These are phyloP conservation scores for Fratercula arctica DNA, from an alignment of 2,797 vertebrate species.

Conservation along the genomic window DNA sequence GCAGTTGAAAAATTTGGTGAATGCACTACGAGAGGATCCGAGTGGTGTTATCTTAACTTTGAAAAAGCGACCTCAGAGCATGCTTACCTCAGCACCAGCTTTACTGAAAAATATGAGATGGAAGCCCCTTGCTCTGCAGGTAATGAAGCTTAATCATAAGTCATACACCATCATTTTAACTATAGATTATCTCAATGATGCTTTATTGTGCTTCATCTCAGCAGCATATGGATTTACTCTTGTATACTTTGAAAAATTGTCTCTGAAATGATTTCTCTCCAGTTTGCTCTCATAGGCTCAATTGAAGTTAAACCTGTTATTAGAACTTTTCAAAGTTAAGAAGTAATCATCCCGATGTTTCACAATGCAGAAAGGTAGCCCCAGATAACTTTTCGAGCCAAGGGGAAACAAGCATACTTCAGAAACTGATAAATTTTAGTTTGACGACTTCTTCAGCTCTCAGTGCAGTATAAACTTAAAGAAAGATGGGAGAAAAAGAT, in stretches of 20 bases:
- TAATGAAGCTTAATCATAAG: conserved; percentile 88
- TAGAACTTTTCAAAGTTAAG: conserved; percentile 50
- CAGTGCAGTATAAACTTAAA: neutral
- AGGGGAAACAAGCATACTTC: neutral
- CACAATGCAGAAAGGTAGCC: conserved; percentile 22
- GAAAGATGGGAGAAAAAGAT: neutral
- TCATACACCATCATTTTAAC: conserved; percentile 86
- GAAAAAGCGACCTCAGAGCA: conserved; percentile 90
- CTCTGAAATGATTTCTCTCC: conserved; percentile 77
- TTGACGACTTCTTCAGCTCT: conserved; percentile 13
- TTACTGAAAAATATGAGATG: conserved; percentile 92
- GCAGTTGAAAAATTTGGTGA: conserved; percentile 91
- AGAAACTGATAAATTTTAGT: neutral
- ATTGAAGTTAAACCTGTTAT: conserved; percentile 56
- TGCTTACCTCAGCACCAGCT: conserved; percentile 89
- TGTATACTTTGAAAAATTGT: conserved; percentile 78
- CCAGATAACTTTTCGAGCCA: neutral
- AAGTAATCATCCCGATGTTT: conserved; percentile 26
- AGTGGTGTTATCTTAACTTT: conserved; percentile 91
- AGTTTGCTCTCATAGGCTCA: conserved; percentile 69
- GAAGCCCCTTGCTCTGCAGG: conserved; percentile 89
- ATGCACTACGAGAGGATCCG: conserved; percentile 89
- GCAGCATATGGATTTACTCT: conserved; percentile 79
- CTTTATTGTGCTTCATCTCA: conserved; percentile 84
- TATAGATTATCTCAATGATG: conserved; percentile 80